Percentiles rank a stretch among this genome's conserved stretches.
Evolutionary conservation across 2,113 vertebrate genomes (phyloP).

Genomic region (Spilogale gracilis): DNA sequence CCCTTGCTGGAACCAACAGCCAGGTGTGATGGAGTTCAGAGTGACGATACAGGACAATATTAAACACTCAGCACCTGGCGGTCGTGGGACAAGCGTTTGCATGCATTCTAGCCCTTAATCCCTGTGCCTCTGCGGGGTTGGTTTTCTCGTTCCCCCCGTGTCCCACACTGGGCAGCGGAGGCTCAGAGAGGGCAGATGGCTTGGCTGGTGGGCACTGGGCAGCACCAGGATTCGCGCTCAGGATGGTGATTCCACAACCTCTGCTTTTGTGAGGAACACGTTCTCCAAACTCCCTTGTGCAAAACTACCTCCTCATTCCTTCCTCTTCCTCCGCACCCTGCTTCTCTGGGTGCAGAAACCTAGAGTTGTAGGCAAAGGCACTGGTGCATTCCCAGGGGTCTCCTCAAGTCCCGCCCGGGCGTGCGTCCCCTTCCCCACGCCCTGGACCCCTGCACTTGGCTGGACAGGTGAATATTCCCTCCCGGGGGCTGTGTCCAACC

Average conservation of each 20-base stretch:
- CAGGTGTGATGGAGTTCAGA: rapidly evolving
- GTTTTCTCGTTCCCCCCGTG: rapidly evolving
- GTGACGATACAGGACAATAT: rapidly evolving
- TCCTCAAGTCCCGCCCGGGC: rapidly evolving
- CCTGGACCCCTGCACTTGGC: not conserved
- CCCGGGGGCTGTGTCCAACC: not conserved
- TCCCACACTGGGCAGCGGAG: not conserved
- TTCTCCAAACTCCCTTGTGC: not conserved
- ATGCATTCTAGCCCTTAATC: rapidly evolving
- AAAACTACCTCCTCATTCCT: not conserved
- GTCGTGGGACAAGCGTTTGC: rapidly evolving
- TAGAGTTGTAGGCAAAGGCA: not conserved
- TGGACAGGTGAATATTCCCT: not conserved
- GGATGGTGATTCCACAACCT: not conserved
- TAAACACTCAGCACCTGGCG: not conserved
- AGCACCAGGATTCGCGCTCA: not conserved
- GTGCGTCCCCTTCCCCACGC: rapidly evolving
- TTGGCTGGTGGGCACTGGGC: not conserved
- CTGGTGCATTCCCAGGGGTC: rapidly evolving
- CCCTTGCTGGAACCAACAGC: not conserved
- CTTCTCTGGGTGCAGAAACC: not conserved
- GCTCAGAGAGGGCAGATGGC: not conserved
- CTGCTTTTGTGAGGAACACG: not conserved
- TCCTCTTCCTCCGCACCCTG: not conserved
- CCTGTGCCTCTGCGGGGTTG: rapidly evolving